Percentiles rank a stretch among this genome's conserved stretches.
Evolutionary conservation across 2,888 invertebrate genomes (phyloP).

Genomic region (Drosophila maculinotata): DNA sequence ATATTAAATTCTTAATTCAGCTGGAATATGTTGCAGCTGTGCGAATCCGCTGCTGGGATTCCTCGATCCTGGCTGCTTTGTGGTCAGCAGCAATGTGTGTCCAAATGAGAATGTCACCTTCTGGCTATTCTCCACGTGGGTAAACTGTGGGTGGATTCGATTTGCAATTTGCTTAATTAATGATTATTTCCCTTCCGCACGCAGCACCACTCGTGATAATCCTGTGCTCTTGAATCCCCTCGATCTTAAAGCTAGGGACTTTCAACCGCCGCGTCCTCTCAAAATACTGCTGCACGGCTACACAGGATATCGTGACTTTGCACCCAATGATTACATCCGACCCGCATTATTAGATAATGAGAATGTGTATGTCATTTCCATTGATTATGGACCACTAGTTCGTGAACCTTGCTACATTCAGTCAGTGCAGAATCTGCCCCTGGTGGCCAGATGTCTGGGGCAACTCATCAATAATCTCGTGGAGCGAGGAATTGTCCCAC

Average conservation of each 20-base stretch:
- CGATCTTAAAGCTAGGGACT: slow-evolving; percentile 66
- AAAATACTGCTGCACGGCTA: slow-evolving; percentile 88
- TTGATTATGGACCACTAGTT: slow-evolving; percentile 88
- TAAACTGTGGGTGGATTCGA: too few species aligned
- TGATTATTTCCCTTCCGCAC: not conserved
- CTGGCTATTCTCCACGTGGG: slow-evolving; percentile 88
- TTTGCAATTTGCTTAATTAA: not conserved
- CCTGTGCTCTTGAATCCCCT: slow-evolving; percentile 85
- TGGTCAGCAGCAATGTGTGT: slow-evolving; percentile 80
- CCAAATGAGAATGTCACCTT: slow-evolving; percentile 88
- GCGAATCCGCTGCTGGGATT: slow-evolving; percentile 65
- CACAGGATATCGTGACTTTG: slow-evolving; percentile 87
- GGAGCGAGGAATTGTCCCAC: slow-evolving; percentile 82
- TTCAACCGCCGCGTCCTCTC: slow-evolving; percentile 84
- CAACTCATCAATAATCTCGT: slow-evolving; percentile 87
- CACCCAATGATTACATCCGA: slow-evolving; percentile 87
- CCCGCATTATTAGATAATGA: slow-evolving; percentile 87
- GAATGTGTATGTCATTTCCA: slow-evolving; percentile 87
- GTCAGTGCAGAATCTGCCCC: slow-evolving; percentile 87
- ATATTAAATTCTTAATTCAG: slow-evolving; percentile 23
- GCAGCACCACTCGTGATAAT: slow-evolving; percentile 78
- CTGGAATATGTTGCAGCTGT: not conserved
- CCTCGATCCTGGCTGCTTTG: slow-evolving; percentile 66
- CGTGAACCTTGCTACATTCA: slow-evolving; percentile 87
- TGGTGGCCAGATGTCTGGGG: slow-evolving; percentile 87